Evolutionary conservation across 2,888 invertebrate genomes (phyloP).

Genomic region (Clistopyga incitator): DNA sequence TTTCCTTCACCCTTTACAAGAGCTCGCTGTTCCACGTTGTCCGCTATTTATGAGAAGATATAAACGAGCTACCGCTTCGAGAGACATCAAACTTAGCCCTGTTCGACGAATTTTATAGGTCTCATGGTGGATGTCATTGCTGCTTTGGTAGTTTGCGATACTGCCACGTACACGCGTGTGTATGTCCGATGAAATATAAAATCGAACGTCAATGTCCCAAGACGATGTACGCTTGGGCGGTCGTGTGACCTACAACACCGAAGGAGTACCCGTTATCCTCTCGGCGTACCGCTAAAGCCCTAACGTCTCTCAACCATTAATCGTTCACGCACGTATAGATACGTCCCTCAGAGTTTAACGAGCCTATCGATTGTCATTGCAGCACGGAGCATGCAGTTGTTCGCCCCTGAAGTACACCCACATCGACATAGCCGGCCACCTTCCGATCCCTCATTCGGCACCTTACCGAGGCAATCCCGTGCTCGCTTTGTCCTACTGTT

Average conservation of each 20-base stretch:
- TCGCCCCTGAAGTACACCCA: constrained; percentile 92
- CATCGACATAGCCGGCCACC: constrained; percentile 91
- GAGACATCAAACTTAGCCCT: constrained; percentile 27
- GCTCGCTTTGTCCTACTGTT: constrained; percentile 88
- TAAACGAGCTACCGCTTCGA: constrained; percentile 6
- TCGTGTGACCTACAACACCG: not conserved
- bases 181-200: not conserved
- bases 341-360: constrained; percentile 30
- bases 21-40: not conserved
- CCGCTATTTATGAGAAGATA: not conserved
- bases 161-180: not conserved
- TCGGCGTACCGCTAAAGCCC: constrained; percentile 3
- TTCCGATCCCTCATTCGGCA: constrained; percentile 84
- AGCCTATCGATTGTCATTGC: constrained; percentile 72
- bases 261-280: constrained; percentile 21
- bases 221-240: constrained; percentile 9
- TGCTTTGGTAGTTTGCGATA: not conserved
- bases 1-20: constrained; percentile 4
- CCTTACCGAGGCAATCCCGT: constrained; percentile 90
- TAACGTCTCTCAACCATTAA: constrained; percentile 15
- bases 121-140: not conserved
- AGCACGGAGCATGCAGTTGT: constrained; percentile 80
- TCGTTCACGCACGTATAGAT: constrained; percentile 18
- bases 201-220: constrained; percentile 18
- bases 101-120: constrained; percentile 38